Conservation (phyloP, 1,140 invertebrate species). For the Saccostrea glomerata region DNA sequence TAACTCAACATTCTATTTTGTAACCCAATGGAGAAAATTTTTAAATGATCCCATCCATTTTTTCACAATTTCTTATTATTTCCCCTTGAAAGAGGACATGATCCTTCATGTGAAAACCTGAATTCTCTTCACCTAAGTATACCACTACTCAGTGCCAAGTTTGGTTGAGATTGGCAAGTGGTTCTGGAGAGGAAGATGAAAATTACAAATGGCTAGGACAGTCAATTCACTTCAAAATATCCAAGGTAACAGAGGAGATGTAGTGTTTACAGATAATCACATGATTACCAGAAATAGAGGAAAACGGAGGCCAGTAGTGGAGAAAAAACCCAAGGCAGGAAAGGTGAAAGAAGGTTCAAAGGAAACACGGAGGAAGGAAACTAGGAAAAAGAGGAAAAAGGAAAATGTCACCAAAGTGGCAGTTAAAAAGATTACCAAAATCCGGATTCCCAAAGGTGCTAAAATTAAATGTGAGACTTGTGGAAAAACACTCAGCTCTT, state of each 20-base stretch:
- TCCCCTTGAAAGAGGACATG: too few species aligned
- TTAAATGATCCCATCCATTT: too few species aligned
- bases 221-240: too few species aligned
- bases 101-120: too few species aligned
- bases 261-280: not conserved
- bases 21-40: too few species aligned
- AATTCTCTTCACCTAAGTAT: too few species aligned
- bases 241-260: not conserved
- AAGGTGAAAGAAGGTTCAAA: not conserved
- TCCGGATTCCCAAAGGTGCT: not conserved
- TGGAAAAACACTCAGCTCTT: not conserved
- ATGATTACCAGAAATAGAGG: slow-evolving; percentile 3
- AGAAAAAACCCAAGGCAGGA: not conserved
- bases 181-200: too few species aligned
- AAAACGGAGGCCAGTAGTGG: not conserved
- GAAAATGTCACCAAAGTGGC: not conserved
- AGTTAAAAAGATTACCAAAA: not conserved
- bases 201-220: too few species aligned
- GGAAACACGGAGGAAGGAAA: not conserved
- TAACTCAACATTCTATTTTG: too few species aligned
- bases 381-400: not conserved
- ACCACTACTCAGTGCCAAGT: too few species aligned
- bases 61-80: too few species aligned
- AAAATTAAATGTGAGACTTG: slow-evolving; percentile 1
- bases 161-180: too few species aligned